Percentiles rank a stretch among this genome's conserved stretches.
These are phyloP conservation scores for Chaetodon trifascialis DNA, from an alignment of 2,113 vertebrate species.

Conservation along the genomic window DNA sequence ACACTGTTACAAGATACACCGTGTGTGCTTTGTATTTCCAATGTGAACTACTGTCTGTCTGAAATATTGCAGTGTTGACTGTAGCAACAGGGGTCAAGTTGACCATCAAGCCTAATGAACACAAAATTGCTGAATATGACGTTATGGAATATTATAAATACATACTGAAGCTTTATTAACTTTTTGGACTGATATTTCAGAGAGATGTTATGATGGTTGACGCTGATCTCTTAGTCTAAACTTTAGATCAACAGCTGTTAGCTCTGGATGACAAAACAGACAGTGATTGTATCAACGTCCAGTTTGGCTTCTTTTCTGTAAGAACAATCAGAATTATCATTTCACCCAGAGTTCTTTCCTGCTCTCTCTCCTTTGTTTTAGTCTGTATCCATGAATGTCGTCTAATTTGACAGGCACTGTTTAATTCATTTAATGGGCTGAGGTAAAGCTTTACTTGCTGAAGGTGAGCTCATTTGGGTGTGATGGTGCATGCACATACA, in stretches of 20 bases:
- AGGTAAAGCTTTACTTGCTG: slow-evolving; percentile 16
- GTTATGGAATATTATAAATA: neutral
- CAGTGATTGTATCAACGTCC: neutral
- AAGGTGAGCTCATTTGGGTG: slow-evolving; percentile 11
- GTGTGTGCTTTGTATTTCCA: too few relatives aligned
- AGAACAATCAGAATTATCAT: neutral
- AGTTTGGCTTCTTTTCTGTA: neutral
- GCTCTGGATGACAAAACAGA: neutral
- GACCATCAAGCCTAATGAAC: too few relatives aligned
- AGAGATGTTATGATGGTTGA: neutral
- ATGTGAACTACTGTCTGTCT: neutral
- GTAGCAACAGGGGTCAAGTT: neutral
- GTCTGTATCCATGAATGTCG: neutral
- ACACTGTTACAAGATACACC: too few relatives aligned
- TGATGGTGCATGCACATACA: slow-evolving; percentile 18
- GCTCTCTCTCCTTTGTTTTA: neutral
- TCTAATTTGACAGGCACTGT: neutral
- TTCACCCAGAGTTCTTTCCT: neutral
- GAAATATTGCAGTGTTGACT: neutral
- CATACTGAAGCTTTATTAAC: neutral
- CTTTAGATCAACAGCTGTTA: neutral
- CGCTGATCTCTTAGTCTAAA: too few relatives aligned
- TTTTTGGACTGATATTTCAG: too few relatives aligned
- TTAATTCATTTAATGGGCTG: neutral
- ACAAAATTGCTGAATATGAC: neutral